phyloP scores from a whole-genome alignment of 2,113 vertebrate species.

The Anthoscopus minutus region DNA sequence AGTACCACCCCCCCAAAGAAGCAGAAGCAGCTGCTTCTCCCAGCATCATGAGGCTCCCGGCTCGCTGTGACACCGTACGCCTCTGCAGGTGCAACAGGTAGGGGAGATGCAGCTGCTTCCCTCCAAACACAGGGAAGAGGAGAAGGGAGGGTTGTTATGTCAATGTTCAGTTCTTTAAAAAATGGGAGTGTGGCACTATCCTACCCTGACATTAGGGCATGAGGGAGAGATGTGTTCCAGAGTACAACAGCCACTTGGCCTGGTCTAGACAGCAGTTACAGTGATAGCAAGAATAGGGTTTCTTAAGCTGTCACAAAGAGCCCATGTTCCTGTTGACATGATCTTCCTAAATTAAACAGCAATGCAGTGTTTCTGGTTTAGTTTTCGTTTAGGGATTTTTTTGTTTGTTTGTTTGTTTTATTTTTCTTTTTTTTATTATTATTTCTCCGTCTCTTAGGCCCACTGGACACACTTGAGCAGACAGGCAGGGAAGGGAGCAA shows the following conservation, averaged over 20 bases:
- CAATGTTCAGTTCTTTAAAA: neutral
- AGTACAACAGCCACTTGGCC: neutral
- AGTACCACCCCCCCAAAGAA: neutral
- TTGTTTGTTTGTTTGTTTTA: rapidly evolving
- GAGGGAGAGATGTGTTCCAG: neutral
- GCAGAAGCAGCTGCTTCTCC: neutral
- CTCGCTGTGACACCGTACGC: rapidly evolving
- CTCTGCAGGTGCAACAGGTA: rapidly evolving
- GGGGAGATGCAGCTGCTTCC: neutral
- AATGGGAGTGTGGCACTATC: neutral
- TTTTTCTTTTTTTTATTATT: neutral
- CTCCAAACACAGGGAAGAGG: neutral
- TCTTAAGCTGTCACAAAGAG: neutral
- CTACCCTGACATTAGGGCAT: neutral
- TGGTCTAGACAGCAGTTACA: neutral
- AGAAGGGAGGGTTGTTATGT: neutral
- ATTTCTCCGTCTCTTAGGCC: neutral
- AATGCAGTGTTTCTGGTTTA: neutral
- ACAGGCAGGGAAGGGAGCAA: neutral
- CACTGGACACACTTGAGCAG: neutral
- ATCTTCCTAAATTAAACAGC: neutral
- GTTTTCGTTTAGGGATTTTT: rapidly evolving
- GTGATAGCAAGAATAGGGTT: neutral
- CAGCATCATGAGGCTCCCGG: neutral
- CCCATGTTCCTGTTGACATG: neutral